phyloP scores from a whole-genome alignment of 37 sponge, comb jelly and placozoan species.

The Corticium candelabrum region DNA sequence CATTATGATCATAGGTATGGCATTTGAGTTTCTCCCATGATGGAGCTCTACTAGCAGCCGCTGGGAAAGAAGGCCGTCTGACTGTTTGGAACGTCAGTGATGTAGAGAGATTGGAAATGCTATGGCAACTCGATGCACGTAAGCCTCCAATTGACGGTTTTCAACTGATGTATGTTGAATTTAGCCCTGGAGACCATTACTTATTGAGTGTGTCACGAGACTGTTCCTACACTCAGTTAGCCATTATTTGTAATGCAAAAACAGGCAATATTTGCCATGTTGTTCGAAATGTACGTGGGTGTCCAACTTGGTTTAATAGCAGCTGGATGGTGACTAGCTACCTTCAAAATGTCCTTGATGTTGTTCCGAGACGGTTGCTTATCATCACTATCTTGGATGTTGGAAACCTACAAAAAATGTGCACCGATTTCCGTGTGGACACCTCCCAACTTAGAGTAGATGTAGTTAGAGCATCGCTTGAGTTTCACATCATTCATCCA shows the following conservation, averaged over 20 bases:
- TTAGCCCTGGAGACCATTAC: neutral
- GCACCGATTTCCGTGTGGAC: too few relatives aligned
- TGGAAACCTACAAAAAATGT: too few relatives aligned
- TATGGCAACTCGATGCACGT: neutral
- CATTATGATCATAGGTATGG: neutral
- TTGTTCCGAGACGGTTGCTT: too few relatives aligned
- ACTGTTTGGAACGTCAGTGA: neutral
- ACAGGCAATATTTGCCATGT: neutral
- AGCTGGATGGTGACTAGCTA: neutral
- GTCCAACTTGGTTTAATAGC: neutral
- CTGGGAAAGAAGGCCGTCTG: neutral
- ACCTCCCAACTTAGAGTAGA: too few relatives aligned
- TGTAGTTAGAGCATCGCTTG: neutral
- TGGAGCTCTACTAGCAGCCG: neutral
- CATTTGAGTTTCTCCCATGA: neutral
- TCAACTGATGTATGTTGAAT: neutral
- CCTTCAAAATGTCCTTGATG: too few relatives aligned
- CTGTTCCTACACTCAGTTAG: neutral
- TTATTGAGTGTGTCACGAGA: neutral
- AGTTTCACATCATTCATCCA: too few relatives aligned
- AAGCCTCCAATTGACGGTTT: neutral
- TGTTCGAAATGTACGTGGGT: neutral
- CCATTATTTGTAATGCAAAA: neutral
- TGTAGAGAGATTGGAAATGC: neutral
- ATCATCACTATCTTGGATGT: neutral